Base-by-base conservation (phyloP, 2,797 vertebrate genomes). In the Mastacembelus armatus region DNA sequence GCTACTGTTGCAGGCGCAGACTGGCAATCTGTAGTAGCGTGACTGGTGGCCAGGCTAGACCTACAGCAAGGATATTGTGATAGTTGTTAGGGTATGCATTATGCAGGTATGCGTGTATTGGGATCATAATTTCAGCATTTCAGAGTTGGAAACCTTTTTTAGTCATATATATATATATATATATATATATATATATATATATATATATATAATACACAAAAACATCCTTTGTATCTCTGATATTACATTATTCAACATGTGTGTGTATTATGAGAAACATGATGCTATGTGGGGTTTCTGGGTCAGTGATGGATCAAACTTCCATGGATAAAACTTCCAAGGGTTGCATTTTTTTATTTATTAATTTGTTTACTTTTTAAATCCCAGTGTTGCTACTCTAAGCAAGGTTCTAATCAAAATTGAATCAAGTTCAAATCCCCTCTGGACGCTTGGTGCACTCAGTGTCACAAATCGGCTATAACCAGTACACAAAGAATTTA, bases 331-430 rank as follows among this genome's bases (percentile, higher is more conserved):
- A 73, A 39, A 72, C 14, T 36, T 35, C 73, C 10, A 39, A n/a
- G 29, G 18, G 47, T 33, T 78, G n/a, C 27, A 14, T 80, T 78
- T 61, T 45, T n/a, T n/a, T n/a, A n/a, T n/a, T n/a, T 27, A 59
- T 71, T 62, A 49, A 40, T 77, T 66, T 59, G 10, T 73, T 58
- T 68, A 29, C 2, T 40, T 60, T 73, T 60, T 47, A 65, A 66
- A 67, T 77, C 54, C 54, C 27, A 22, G 1, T 35, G 7, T 40
- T 7, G 12, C 14, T 21, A 40, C 24, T 8, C 50, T 33, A 50
- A 42, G 15, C 24, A 55, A 39, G 30, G 29, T 74, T 67, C 19
- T 78, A 84, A 86, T 85, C 67, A 56, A 36, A 27, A 74, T 10
- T 57, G 64, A 78, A 61, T 78, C 36, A 21, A 6, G 80, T 74